phyloP scores from a whole-genome alignment of 2,797 vertebrate species.

The Sparidentex hasta region DNA sequence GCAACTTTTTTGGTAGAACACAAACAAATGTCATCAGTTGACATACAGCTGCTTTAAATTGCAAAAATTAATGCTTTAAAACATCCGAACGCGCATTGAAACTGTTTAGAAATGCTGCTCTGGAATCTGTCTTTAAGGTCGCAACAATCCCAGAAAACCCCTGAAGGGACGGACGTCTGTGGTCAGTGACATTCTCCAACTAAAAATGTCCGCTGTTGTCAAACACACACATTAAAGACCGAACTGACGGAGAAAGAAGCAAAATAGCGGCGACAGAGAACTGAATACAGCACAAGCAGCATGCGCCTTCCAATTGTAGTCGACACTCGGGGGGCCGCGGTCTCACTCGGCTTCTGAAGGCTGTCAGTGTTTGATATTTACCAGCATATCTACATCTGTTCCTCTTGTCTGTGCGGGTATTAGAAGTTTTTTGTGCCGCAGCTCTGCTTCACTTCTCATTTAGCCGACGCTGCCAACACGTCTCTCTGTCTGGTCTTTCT shows the following conservation, averaged over 20 bases:
- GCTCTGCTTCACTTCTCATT: constrained; percentile 57
- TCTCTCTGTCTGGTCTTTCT: constrained; percentile 42
- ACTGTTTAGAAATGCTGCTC: too few relatives aligned
- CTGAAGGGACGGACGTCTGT: constrained; percentile 15
- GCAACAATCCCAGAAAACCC: too few relatives aligned
- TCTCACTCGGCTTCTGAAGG: constrained; percentile 64
- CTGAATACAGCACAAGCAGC: constrained; percentile 40
- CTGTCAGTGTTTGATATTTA: constrained; percentile 74
- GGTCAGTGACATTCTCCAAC: constrained; percentile 42
- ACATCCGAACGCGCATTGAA: too few relatives aligned
- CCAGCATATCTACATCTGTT: constrained; percentile 71
- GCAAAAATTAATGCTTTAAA: too few relatives aligned
- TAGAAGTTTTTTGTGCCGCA: constrained; percentile 54
- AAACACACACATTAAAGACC: constrained; percentile 16
- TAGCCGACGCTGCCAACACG: constrained; percentile 43
- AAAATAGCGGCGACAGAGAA: constrained; percentile 36
- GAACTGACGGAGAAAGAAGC: constrained; percentile 43
- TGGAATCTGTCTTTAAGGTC: too few relatives aligned
- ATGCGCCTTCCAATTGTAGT: constrained; percentile 59
- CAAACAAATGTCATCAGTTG: too few relatives aligned
- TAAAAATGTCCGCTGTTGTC: constrained; percentile 26
- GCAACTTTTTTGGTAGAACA: too few relatives aligned
- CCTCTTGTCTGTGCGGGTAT: constrained; percentile 60
- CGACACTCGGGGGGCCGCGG: constrained; percentile 54
- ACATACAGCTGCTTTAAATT: too few relatives aligned